Conservation (phyloP, 1,140 invertebrate species). For the Oppia nitens region DNA sequence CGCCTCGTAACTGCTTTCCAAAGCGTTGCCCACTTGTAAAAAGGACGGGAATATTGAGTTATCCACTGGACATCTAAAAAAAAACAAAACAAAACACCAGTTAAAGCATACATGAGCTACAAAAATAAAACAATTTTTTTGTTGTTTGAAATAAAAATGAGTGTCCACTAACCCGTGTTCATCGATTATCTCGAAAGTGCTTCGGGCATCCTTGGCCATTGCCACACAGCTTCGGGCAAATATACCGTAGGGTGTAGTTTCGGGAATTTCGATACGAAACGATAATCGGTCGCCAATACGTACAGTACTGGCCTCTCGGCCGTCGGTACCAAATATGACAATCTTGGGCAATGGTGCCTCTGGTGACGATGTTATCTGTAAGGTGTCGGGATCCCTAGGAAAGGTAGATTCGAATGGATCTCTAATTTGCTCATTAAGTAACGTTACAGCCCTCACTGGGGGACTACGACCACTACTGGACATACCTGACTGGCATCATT, state of each 20-base stretch:
- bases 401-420: constrained; percentile 8
- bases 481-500: constrained; percentile 81
- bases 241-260: constrained; percentile 87
- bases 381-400: constrained; percentile 71
- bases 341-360: constrained; percentile 85
- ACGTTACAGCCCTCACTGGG: background rate
- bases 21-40: constrained; percentile 54
- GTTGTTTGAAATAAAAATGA: background rate
- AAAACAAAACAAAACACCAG: no score
- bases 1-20: constrained; percentile 80
- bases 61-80: constrained; percentile 66
- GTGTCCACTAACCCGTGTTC: constrained; percentile 68
- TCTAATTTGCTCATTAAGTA: background rate
- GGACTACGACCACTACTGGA: constrained; percentile 1
- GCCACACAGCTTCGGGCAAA: constrained; percentile 86
- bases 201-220: constrained; percentile 90
- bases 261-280: constrained; percentile 86
- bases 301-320: constrained; percentile 78
- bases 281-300: constrained; percentile 83
- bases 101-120: background rate
- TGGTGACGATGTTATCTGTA: constrained; percentile 81
- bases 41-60: constrained; percentile 68
- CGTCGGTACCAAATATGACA: constrained; percentile 62
- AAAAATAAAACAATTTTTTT: background rate
- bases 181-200: constrained; percentile 87